Percentiles rank a stretch among this genome's conserved stretches.
Conservation (phyloP, 2,113 vertebrate species). For the Plotosus lineatus region DNA sequence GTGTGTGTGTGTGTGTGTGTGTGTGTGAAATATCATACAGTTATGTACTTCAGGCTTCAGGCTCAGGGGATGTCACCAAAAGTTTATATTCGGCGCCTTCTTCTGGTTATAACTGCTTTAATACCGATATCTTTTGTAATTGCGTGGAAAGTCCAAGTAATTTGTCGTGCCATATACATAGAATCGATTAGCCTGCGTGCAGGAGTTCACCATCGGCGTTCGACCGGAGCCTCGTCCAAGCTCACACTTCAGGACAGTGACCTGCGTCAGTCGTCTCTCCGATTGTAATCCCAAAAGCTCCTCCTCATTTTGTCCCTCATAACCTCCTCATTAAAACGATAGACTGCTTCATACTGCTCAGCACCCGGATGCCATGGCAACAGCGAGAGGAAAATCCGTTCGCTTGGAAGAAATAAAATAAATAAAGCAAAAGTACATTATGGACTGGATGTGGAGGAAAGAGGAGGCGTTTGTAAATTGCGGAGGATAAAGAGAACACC, state of each 20-base stretch:
- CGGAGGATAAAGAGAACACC: background rate
- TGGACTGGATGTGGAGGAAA: background rate
- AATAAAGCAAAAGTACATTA: constrained; percentile 42
- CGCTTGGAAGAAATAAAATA: constrained; percentile 42
- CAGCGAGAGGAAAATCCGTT: constrained; percentile 51
- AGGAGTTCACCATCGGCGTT: background rate
- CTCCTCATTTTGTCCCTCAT: constrained; percentile 22
- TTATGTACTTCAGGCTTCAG: too few species aligned
- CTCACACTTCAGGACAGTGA: background rate
- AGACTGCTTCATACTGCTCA: constrained; percentile 56
- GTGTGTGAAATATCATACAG: too few species aligned
- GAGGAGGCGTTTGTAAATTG: constrained; percentile 8
- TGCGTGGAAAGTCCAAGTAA: background rate
- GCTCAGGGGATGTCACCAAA: too few species aligned
- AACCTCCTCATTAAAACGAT: constrained; percentile 60
- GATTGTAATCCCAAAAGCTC: constrained; percentile 22
- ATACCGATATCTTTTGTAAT: background rate
- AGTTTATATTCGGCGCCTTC: too few species aligned
- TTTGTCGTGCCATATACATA: background rate
- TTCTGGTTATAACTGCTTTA: background rate
- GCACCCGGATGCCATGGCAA: constrained; percentile 62
- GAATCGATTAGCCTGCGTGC: too few species aligned
- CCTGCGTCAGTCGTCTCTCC: constrained; percentile 19
- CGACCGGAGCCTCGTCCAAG: background rate
- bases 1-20: too few species aligned